A percentile compares a stretch with the other conserved stretches of the same genome.
Evolutionary conservation across 2,888 invertebrate species (phyloP).

Genomic region (Papilio protenor): DNA sequence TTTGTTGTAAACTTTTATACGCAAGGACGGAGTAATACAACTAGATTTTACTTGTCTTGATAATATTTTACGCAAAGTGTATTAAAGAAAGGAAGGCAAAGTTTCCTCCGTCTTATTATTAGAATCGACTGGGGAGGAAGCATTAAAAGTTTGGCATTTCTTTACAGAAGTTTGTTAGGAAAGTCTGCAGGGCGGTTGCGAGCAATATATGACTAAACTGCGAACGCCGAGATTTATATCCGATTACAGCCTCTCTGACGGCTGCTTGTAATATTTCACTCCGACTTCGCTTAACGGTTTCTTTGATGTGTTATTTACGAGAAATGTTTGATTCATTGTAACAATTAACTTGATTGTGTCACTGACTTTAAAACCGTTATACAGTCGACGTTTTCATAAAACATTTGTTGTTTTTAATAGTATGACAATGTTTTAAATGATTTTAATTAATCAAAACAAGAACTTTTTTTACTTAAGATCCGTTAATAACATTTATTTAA

Average conservation of each 20-base stretch:
- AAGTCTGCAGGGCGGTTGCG: conserved; percentile 62
- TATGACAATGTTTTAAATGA: too few relatives aligned
- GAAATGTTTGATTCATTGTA: conserved; percentile 43
- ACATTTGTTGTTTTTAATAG: background rate
- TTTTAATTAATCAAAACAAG: background rate
- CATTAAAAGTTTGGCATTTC: conserved; percentile 76
- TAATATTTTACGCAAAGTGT: conserved; percentile 52
- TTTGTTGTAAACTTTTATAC: conserved; percentile 30
- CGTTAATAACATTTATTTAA: background rate
- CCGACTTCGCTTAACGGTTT: conserved; percentile 58
- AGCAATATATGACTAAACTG: conserved; percentile 71
- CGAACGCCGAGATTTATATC: conserved; percentile 76
- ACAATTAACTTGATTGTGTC: background rate
- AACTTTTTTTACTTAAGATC: background rate
- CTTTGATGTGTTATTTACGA: conserved; percentile 48
- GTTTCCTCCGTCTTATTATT: conserved; percentile 67
- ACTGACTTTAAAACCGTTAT: background rate
- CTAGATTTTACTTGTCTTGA: conserved; percentile 33
- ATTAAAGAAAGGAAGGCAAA: conserved; percentile 59
- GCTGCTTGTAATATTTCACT: conserved; percentile 66
- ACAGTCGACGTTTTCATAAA: background rate
- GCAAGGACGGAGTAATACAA: conserved; percentile 29
- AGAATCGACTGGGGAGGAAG: conserved; percentile 67
- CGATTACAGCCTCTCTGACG: conserved; percentile 71
- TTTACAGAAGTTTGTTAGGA: conserved; percentile 63